A percentile compares a stretch with the other conserved stretches of the same genome.
Evolutionary conservation across 2,113 vertebrate genomes (phyloP).

Genomic region (Takifugu bimaculatus): DNA sequence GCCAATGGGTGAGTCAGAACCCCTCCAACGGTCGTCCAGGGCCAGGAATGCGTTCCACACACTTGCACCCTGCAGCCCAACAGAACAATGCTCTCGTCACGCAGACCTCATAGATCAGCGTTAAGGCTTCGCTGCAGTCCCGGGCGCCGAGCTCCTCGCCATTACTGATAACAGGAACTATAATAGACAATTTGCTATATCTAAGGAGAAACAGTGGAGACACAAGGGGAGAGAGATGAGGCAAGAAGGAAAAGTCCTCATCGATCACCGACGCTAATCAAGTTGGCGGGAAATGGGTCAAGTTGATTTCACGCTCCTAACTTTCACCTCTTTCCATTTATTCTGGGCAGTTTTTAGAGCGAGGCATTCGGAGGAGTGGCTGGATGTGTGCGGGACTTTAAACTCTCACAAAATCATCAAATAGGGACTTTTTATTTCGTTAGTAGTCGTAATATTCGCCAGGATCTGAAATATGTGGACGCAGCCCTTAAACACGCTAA

Average conservation of each 20-base stretch:
- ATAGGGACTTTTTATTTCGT: not conserved
- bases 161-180: constrained; percentile 5
- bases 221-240: constrained; percentile 75
- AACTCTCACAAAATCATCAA: not conserved
- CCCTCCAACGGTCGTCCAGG: constrained; percentile 28
- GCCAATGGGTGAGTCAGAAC: constrained; percentile 88
- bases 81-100: constrained; percentile 23
- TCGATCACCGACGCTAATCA: constrained; percentile 36
- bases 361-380: not conserved
- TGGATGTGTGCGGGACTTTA: not conserved
- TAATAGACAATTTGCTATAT: constrained; percentile 20
- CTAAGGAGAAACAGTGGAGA: constrained; percentile 15
- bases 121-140: not conserved
- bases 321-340: constrained; percentile 17
- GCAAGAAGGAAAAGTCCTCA: constrained; percentile 53
- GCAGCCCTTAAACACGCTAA: not conserved
- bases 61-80: constrained; percentile 21
- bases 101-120: constrained; percentile 29
- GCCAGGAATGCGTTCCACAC: constrained; percentile 46
- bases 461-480: not conserved
- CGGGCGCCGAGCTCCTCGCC: not conserved
- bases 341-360: constrained; percentile 7
- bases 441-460: not conserved
- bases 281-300: constrained; percentile 47
- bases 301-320: constrained; percentile 31